Conservation (phyloP, 2,888 invertebrate genomes). For the Monoplex corrugatus region DNA sequence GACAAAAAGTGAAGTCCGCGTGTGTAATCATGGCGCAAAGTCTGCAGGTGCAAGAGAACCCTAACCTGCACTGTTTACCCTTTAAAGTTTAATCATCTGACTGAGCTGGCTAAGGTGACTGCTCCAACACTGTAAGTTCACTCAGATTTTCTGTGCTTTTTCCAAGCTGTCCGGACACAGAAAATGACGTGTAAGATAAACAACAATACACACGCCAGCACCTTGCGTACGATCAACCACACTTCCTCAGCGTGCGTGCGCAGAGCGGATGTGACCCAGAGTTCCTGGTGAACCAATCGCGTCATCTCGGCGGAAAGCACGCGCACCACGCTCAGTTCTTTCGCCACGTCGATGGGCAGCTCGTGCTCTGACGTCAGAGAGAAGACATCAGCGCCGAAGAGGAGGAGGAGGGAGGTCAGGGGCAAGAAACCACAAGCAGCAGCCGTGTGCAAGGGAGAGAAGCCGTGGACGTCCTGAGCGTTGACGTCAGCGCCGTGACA, state of each 20-base stretch:
- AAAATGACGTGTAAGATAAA: not conserved
- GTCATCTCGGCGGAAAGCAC: slow-evolving; percentile 71
- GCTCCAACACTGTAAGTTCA: too few species aligned
- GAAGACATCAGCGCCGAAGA: slow-evolving; percentile 75
- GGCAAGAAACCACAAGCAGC: slow-evolving; percentile 73
- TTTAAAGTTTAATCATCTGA: too few species aligned
- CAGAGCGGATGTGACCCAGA: slow-evolving; percentile 59
- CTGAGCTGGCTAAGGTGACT: too few species aligned
- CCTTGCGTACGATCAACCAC: slow-evolving; percentile 33
- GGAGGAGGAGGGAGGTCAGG: slow-evolving; percentile 69
- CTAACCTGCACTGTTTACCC: too few species aligned
- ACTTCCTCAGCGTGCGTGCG: slow-evolving; percentile 36
- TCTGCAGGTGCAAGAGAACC: too few species aligned
- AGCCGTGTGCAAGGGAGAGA: slow-evolving; percentile 75
- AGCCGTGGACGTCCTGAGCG: slow-evolving; percentile 74
- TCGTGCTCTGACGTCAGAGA: slow-evolving; percentile 70
- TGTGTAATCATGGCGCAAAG: too few species aligned
- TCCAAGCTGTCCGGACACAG: not conserved
- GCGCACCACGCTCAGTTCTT: slow-evolving; percentile 68
- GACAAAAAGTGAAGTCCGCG: too few species aligned
- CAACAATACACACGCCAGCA: slow-evolving; percentile 31
- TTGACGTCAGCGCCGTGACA: slow-evolving; percentile 70
- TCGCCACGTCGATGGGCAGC: slow-evolving; percentile 73
- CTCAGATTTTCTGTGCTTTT: not conserved
- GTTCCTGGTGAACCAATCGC: slow-evolving; percentile 65